Percentiles rank a stretch among this genome's conserved stretches.
phyloP scores from a whole-genome alignment of 2,888 invertebrate species.

The Dastarcus helophoroides region DNA sequence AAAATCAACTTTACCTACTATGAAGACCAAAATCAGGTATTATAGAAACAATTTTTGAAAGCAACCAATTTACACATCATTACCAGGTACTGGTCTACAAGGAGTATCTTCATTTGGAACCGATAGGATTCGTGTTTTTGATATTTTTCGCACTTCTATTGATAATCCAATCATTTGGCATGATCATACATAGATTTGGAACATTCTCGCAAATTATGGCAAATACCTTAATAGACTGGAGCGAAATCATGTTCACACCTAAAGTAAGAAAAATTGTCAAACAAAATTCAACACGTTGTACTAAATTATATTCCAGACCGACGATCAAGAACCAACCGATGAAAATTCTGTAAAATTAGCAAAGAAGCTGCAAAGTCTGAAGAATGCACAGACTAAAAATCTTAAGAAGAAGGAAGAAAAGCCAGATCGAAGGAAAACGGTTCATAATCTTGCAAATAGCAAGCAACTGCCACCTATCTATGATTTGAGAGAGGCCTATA shows the following conservation, averaged over 20 bases:
- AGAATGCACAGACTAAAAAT: conserved; percentile 3
- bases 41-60: conserved; percentile 1
- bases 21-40: conserved; percentile 26
- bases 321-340: conserved; percentile 4
- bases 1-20: conserved; percentile 35
- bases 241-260: conserved; percentile 5
- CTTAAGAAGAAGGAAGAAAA: conserved; percentile 8
- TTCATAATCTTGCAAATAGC: conserved; percentile 1
- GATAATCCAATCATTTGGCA: conserved; percentile 59
- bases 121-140: conserved; percentile 64
- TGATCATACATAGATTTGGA: conserved; percentile 65
- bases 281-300: conserved; percentile 1
- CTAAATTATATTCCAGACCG: no score
- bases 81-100: conserved; percentile 42
- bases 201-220: conserved; percentile 65
- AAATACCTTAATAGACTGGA: conserved; percentile 44
- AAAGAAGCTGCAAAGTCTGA: conserved; percentile 5
- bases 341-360: conserved; percentile 7
- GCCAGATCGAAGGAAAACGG: conserved; percentile 7
- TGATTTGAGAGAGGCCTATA: conserved; percentile 6
- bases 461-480: conserved; percentile 5
- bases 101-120: conserved; percentile 55
- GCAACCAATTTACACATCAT: conserved; percentile 1
- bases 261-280: neutral
- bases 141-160: conserved; percentile 59